Evolutionary conservation across 2,797 vertebrate genomes (phyloP).

Genomic region (Chrysolophus pictus): DNA sequence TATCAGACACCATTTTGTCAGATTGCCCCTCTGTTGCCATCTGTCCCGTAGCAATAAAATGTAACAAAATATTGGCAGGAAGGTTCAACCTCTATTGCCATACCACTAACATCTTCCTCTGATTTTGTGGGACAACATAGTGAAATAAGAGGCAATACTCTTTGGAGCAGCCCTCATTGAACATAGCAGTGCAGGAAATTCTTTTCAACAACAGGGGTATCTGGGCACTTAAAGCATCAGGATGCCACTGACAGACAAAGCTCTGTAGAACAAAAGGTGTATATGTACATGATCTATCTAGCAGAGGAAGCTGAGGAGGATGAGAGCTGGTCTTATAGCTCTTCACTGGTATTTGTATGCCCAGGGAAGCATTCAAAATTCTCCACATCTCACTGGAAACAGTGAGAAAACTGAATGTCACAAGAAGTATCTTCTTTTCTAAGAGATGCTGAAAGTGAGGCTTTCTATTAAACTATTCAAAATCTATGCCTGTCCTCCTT

Average conservation of each 20-base stretch:
- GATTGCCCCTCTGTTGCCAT: neutral
- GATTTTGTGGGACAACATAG: neutral
- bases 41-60: neutral
- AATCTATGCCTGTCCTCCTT: neutral
- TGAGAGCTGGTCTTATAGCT: neutral
- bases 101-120: neutral
- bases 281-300: neutral
- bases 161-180: neutral
- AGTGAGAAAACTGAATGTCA: neutral
- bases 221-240: neutral
- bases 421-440: neutral
- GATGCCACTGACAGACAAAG: neutral
- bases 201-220: neutral
- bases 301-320: neutral
- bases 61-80: neutral
- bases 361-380: neutral
- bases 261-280: neutral
- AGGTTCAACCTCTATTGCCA: neutral
- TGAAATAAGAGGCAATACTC: neutral
- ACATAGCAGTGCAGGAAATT: neutral
- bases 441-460: neutral
- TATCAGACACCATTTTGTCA: neutral
- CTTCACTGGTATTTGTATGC: neutral
- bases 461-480: neutral
- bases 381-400: neutral